A percentile compares a stretch with the other conserved stretches of the same genome.
Evolutionary conservation across 2,113 vertebrate genomes (phyloP).

Genomic region (Pristiophorus japonicus): DNA sequence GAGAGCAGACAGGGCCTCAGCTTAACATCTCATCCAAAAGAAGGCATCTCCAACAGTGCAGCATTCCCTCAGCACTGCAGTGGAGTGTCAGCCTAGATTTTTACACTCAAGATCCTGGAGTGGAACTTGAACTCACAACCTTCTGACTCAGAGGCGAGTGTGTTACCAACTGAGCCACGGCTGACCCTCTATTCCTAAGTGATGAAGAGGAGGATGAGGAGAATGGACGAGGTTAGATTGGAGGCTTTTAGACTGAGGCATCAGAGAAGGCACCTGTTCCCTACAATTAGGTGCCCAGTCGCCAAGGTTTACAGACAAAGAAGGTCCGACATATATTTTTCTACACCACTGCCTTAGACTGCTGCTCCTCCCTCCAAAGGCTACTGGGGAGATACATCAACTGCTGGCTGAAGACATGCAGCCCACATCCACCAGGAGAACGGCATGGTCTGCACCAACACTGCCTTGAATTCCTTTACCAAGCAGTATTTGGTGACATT

Average conservation of each 20-base stretch:
- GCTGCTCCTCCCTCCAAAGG: background rate
- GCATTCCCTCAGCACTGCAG: too few species aligned
- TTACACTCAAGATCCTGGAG: too few species aligned
- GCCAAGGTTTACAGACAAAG: background rate
- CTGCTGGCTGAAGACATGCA: background rate
- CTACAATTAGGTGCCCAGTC: background rate
- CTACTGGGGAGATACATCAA: background rate
- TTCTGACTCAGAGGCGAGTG: too few species aligned
- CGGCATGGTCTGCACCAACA: background rate
- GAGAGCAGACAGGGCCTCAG: too few species aligned
- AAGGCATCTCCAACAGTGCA: too few species aligned
- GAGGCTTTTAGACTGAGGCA: background rate
- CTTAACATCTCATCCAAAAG: too few species aligned
- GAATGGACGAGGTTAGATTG: background rate
- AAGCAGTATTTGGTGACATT: background rate
- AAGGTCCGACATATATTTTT: background rate
- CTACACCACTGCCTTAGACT: background rate
- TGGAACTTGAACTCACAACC: too few species aligned
- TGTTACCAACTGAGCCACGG: too few species aligned
- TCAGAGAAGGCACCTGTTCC: background rate
- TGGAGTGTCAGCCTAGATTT: too few species aligned
- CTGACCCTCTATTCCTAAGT: too few species aligned
- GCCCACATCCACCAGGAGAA: background rate
- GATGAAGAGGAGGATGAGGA: background rate
- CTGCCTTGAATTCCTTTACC: background rate